Conservation (phyloP, 2,888 invertebrate genomes). For the Idaea dimidiata region DNA sequence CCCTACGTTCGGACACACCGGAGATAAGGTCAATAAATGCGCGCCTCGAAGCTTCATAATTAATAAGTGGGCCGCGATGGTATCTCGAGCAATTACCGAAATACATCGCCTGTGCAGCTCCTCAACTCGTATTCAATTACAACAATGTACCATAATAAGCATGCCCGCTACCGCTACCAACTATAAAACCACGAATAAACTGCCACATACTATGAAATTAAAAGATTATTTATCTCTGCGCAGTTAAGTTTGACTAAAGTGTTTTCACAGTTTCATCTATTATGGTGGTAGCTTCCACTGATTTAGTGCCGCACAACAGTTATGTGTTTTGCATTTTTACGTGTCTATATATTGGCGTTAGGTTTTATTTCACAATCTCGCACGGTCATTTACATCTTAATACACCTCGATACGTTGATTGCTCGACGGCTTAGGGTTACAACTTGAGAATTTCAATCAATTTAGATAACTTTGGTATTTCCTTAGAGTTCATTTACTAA, state of each 20-base stretch:
- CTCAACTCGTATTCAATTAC: slow-evolving; percentile 52
- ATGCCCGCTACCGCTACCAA: slow-evolving; percentile 26
- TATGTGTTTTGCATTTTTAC: slow-evolving; percentile 1
- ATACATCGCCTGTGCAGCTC: slow-evolving; percentile 41
- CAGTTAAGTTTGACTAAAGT: slow-evolving; percentile 3
- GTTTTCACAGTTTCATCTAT: not conserved
- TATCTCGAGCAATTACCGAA: slow-evolving; percentile 65
- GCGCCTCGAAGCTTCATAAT: slow-evolving; percentile 65
- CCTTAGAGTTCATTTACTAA: no score
- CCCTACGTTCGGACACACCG: slow-evolving; percentile 56
- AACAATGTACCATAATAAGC: slow-evolving; percentile 46
- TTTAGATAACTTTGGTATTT: no score
- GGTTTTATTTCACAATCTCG: not conserved
- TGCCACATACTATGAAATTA: slow-evolving; percentile 26
- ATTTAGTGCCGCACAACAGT: slow-evolving; percentile 2
- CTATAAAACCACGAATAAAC: slow-evolving; percentile 27
- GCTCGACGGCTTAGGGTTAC: not conserved
- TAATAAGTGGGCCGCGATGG: slow-evolving; percentile 65
- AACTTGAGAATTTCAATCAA: not conserved
- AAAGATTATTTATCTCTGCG: slow-evolving; percentile 12
- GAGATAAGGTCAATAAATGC: slow-evolving; percentile 78
- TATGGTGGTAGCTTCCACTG: not conserved
- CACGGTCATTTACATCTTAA: not conserved
- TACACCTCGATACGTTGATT: not conserved
- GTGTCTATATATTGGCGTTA: not conserved